These are phyloP conservation scores for Triplophysa rosa DNA, from an alignment of 2,113 vertebrate species.

Conservation along the genomic window DNA sequence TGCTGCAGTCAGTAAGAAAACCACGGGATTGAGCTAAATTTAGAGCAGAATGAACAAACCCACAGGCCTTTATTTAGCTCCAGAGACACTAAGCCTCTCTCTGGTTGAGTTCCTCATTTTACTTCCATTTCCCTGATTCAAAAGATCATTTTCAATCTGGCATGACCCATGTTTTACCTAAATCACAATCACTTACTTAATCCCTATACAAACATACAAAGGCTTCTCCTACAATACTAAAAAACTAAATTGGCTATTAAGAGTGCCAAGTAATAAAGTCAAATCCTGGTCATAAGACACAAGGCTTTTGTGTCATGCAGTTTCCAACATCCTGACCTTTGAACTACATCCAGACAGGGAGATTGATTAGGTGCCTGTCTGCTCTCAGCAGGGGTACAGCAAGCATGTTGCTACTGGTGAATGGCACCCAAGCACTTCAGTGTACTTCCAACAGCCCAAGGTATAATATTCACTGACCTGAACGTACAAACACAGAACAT, in stretches of 20 bases:
- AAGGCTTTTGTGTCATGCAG: background rate
- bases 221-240: background rate
- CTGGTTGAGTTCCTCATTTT: conserved; percentile 3
- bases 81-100: conserved; percentile 33
- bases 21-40: conserved; percentile 56
- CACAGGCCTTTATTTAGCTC: conserved; percentile 43
- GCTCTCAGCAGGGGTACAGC: conserved; percentile 13
- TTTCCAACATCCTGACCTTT: conserved; percentile 5
- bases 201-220: background rate
- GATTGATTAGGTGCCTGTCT: conserved; percentile 32
- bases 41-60: conserved; percentile 53
- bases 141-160: conserved; percentile 4
- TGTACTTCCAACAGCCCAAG: background rate
- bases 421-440: background rate
- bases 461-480: conserved; percentile 8
- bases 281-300: background rate
- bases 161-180: background rate
- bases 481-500: conserved; percentile 6
- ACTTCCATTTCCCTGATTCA: conserved; percentile 32
- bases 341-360: conserved; percentile 2
- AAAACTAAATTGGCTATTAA: background rate
- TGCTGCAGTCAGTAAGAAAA: conserved; percentile 57
- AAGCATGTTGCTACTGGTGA: conserved; percentile 16
- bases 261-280: background rate
- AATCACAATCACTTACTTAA: background rate